These are phyloP conservation scores for Branchipolynoe longqiensis DNA, from an alignment of 2,888 invertebrate species.

Conservation along the genomic window DNA sequence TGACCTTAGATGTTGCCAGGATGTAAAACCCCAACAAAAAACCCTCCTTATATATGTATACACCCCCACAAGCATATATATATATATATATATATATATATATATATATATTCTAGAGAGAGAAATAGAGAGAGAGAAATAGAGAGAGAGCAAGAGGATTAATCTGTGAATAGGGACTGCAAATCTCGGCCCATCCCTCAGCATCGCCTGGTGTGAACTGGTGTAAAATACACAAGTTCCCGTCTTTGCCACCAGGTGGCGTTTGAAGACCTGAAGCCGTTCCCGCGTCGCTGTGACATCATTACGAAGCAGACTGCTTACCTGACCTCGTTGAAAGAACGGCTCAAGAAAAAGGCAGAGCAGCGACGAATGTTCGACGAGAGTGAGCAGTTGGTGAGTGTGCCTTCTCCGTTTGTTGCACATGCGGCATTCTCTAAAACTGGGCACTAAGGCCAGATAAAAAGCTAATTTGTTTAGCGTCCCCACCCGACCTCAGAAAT, in stretches of 20 bases:
- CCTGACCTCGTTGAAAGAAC: conserved; percentile 82
- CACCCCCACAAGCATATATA: background rate
- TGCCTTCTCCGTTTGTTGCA: no score
- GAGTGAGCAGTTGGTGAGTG: conserved; percentile 75
- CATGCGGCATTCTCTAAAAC: no score
- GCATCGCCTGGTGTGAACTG: background rate
- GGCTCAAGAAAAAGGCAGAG: conserved; percentile 80
- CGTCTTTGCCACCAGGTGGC: conserved; percentile 79
- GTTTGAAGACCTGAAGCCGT: conserved; percentile 83
- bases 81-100: background rate
- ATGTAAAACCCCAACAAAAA: background rate
- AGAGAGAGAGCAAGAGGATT: background rate
- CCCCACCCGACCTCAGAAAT: no score
- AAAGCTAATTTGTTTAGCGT: background rate
- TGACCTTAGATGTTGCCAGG: no score
- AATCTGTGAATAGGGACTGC: background rate
- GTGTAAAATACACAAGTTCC: background rate
- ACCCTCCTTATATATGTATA: background rate
- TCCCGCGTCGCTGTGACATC: conserved; percentile 82
- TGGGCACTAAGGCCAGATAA: no score
- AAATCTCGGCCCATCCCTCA: no score
- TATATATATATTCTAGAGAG: no score
- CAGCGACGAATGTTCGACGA: conserved; percentile 76
- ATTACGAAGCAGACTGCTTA: conserved; percentile 82
- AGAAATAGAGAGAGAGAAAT: background rate